phyloP scores from a whole-genome alignment of 2,888 invertebrate genomes.

The Scrobipalpa costella region DNA sequence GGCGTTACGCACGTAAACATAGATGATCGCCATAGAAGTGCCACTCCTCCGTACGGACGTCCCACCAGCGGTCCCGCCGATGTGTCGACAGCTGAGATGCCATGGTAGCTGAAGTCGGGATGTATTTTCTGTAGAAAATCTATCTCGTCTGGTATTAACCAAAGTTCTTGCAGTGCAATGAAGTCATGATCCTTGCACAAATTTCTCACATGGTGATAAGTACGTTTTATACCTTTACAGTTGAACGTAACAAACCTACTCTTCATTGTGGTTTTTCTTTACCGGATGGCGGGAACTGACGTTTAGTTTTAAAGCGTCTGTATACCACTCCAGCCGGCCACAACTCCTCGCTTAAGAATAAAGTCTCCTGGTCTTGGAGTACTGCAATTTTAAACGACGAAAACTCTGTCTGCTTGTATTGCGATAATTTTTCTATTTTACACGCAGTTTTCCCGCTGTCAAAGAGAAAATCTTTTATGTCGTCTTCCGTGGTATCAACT shows the following conservation, averaged over 20 bases:
- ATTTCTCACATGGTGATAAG: not conserved
- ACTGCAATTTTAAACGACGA: not conserved
- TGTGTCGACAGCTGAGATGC: conserved; percentile 27
- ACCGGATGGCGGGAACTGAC: not conserved
- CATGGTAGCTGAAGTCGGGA: conserved; percentile 25
- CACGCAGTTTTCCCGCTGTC: not conserved
- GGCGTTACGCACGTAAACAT: conserved; percentile 25
- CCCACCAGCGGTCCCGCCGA: conserved; percentile 18
- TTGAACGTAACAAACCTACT: not conserved
- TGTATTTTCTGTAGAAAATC: no score
- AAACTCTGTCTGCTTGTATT: not conserved
- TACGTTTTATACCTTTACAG: not conserved
- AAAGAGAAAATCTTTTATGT: not conserved
- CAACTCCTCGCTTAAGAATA: conserved; percentile 1
- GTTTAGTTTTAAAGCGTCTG: not conserved
- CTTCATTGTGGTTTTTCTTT: not conserved
- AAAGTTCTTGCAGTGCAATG: conserved; percentile 2
- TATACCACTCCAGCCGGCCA: not conserved
- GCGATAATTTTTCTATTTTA: not conserved
- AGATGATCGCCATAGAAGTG: conserved; percentile 27
- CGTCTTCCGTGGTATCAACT: not conserved
- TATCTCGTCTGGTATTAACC: not conserved
- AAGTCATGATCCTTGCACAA: not conserved
- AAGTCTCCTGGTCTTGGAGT: not conserved
- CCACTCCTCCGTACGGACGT: conserved; percentile 29